Conservation (phyloP, 1,140 invertebrate genomes). For the Ylistrum balloti region DNA sequence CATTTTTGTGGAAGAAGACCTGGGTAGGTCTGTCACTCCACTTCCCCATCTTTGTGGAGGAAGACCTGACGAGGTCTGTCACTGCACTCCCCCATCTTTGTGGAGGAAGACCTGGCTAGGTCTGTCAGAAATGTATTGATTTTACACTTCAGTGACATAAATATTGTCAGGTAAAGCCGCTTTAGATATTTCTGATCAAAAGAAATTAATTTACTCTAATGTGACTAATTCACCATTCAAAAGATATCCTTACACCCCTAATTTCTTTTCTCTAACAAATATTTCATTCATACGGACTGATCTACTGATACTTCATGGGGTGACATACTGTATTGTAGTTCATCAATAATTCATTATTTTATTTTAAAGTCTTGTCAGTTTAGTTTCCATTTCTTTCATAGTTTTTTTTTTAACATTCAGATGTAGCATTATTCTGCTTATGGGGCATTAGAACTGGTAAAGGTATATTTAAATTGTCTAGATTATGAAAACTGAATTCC, state of each 20-base stretch:
- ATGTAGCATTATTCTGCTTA: too few relatives aligned
- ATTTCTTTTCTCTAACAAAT: background rate
- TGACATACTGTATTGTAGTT: background rate
- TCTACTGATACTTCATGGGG: background rate
- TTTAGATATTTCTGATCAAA: background rate
- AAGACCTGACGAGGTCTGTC: too few relatives aligned
- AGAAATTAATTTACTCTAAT: background rate
- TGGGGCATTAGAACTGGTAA: too few relatives aligned
- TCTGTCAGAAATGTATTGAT: background rate
- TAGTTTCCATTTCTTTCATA: background rate
- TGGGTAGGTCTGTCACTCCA: too few relatives aligned
- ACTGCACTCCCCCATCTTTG: too few relatives aligned
- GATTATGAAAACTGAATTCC: too few relatives aligned
- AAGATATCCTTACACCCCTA: background rate
- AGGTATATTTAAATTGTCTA: too few relatives aligned
- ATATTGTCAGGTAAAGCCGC: background rate
- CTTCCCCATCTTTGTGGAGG: too few relatives aligned
- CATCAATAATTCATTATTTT: background rate
- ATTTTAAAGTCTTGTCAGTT: background rate
- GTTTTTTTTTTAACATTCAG: too few relatives aligned
- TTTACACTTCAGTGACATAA: background rate
- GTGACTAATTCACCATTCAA: background rate
- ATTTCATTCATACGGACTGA: background rate
- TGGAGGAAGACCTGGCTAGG: too few relatives aligned
- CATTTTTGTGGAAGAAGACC: too few relatives aligned